phyloP scores from a whole-genome alignment of 2,888 invertebrate genomes.

The Ptilodon capucinus region DNA sequence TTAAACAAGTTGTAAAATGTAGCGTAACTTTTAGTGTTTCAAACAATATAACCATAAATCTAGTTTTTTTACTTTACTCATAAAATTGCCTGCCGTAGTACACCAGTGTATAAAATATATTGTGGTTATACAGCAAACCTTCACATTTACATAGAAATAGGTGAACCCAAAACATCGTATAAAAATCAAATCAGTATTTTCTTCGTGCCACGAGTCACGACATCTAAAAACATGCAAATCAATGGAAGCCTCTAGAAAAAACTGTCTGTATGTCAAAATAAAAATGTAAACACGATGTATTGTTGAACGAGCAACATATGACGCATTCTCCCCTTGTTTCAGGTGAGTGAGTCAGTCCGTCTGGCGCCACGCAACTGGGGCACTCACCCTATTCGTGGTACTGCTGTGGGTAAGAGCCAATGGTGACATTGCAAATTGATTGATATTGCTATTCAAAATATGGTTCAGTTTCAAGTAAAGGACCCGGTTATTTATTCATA shows the following conservation, averaged over 20 bases:
- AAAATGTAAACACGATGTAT: slow-evolving; percentile 46
- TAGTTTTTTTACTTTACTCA: slow-evolving; percentile 5
- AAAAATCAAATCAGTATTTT: slow-evolving; percentile 31
- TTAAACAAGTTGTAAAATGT: no score
- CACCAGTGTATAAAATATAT: slow-evolving; percentile 5
- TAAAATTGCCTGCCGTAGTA: background rate
- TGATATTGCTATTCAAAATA: background rate
- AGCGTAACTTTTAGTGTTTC: background rate
- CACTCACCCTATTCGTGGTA: slow-evolving; percentile 42
- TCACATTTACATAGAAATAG: slow-evolving; percentile 35
- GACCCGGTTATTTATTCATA: no score
- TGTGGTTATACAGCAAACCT: background rate
- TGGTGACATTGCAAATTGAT: slow-evolving; percentile 31
- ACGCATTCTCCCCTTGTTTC: slow-evolving; percentile 57
- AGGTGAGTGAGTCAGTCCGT: slow-evolving; percentile 62
- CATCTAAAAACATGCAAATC: slow-evolving; percentile 22
- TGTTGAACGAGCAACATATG: slow-evolving; percentile 35
- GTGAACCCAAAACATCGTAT: slow-evolving; percentile 11
- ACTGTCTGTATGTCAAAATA: slow-evolving; percentile 28
- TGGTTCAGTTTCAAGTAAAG: background rate
- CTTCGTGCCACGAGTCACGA: slow-evolving; percentile 31
- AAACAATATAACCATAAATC: slow-evolving; percentile 11
- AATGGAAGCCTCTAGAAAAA: slow-evolving; percentile 21
- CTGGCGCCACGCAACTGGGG: slow-evolving; percentile 44
- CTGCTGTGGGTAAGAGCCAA: slow-evolving; percentile 14